A percentile compares a stretch with the other conserved stretches of the same genome.
Conservation (phyloP, 2,113 vertebrate species). For the Chitala chitala region DNA sequence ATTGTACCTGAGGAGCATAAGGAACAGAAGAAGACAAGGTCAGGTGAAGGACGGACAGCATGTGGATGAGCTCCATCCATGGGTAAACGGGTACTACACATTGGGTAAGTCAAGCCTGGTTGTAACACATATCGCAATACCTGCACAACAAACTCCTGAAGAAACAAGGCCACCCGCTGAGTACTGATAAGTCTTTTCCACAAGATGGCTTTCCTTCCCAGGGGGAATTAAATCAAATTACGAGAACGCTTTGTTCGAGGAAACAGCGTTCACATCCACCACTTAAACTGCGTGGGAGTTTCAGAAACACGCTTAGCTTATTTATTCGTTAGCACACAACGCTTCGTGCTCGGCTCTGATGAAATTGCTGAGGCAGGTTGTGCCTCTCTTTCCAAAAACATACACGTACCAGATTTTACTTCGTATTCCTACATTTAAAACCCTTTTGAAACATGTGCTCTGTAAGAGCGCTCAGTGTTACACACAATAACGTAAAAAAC, state of each 20-base stretch:
- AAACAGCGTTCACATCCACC: neutral
- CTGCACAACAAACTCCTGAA: no score
- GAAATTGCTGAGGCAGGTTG: no score
- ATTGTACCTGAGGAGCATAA: conserved; percentile 73
- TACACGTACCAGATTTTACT: neutral
- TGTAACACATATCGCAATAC: neutral
- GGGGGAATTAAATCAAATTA: neutral
- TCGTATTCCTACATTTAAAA: neutral
- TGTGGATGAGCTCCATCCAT: neutral
- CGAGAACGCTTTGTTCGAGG: neutral
- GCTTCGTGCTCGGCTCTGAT: neutral
- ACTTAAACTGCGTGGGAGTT: neutral
- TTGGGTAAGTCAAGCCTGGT: neutral
- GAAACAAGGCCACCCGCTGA: no score
- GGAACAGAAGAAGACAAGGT: neutral
- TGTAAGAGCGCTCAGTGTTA: neutral
- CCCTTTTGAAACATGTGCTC: neutral
- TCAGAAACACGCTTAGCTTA: neutral
- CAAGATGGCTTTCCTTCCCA: no score
- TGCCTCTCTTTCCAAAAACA: neutral
- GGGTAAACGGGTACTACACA: neutral
- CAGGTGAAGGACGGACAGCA: neutral
- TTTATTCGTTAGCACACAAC: neutral
- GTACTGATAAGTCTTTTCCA: no score
- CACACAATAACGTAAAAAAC: neutral